phyloP scores from a whole-genome alignment of 2,113 vertebrate species.

The Ochotona princeps region DNA sequence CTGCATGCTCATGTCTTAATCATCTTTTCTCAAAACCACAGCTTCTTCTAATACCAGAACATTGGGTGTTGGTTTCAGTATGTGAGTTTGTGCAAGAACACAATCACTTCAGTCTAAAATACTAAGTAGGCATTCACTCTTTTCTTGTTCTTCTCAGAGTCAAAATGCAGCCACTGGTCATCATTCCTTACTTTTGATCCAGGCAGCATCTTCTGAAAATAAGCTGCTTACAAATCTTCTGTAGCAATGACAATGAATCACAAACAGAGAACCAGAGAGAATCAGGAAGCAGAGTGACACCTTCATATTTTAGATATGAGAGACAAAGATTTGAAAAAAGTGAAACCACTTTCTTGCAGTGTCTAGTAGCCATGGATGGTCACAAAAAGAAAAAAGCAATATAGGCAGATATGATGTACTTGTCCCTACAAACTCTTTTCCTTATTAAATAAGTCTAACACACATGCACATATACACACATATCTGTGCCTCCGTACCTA shows the following conservation, averaged over 20 bases:
- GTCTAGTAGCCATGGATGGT: neutral
- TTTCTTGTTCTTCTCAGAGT: neutral
- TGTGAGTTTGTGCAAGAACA: neutral
- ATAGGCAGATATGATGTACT: constrained; percentile 34
- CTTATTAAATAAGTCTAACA: constrained; percentile 56
- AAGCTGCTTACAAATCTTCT: constrained; percentile 43
- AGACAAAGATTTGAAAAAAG: constrained; percentile 52
- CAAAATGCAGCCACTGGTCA: constrained; percentile 31
- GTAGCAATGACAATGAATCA: constrained; percentile 62
- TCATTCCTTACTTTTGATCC: constrained; percentile 18
- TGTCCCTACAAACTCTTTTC: constrained; percentile 45
- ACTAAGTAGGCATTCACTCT: neutral
- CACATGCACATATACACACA: constrained; percentile 26
- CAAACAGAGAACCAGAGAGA: constrained; percentile 48
- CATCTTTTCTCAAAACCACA: neutral
- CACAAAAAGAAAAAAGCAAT: constrained; percentile 59
- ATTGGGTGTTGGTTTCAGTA: neutral
- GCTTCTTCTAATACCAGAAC: neutral
- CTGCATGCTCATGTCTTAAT: neutral
- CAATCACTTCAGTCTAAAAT: neutral
- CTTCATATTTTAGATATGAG: constrained; percentile 68
- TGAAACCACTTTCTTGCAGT: constrained; percentile 63
- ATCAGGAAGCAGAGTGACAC: constrained; percentile 29
- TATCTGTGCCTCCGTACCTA: constrained; percentile 44
- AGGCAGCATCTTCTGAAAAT: constrained; percentile 48